A percentile compares a stretch with the other conserved stretches of the same genome.
phyloP scores from a whole-genome alignment of 1,140 invertebrate genomes.

The Drosophila athabasca region DNA sequence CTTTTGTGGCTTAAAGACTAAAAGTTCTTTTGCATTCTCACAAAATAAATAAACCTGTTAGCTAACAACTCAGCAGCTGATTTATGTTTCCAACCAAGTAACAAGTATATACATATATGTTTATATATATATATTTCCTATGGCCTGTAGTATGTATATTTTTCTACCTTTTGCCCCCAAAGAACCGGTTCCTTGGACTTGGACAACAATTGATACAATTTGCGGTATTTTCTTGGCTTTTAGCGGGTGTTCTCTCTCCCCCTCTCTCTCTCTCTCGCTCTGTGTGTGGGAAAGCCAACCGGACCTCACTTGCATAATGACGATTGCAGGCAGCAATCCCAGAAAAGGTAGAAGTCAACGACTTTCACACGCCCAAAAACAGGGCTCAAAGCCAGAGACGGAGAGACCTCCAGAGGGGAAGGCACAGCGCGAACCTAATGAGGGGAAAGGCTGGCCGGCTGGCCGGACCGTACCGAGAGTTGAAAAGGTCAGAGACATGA shows the following conservation, averaged over 20 bases:
- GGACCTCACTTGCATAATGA: conserved; percentile 48
- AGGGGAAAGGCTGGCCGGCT: conserved; percentile 43
- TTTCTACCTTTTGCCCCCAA: conserved; percentile 51
- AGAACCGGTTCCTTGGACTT: conserved; percentile 38
- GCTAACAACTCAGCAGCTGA: conserved; percentile 53
- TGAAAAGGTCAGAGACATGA: conserved; percentile 74
- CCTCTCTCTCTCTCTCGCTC: no score
- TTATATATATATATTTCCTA: conserved; percentile 26
- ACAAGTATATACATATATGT: conserved; percentile 1
- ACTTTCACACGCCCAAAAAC: conserved; percentile 74
- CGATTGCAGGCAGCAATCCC: neutral
- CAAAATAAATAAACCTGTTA: conserved; percentile 80
- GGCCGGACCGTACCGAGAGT: conserved; percentile 19
- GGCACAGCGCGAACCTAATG: conserved; percentile 16
- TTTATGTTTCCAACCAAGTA: conserved; percentile 59
- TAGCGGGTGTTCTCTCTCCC: conserved; percentile 32
- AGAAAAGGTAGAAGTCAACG: conserved; percentile 44
- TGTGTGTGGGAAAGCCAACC: conserved; percentile 55
- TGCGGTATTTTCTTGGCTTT: conserved; percentile 50
- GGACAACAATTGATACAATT: conserved; percentile 76
- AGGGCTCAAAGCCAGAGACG: conserved; percentile 8
- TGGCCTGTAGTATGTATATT: neutral
- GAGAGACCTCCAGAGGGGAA: conserved; percentile 5
- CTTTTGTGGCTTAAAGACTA: conserved; percentile 13
- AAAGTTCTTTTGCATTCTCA: conserved; percentile 51